These are phyloP conservation scores for Syngnathus rostellatus DNA, from an alignment of 2,797 vertebrate genomes.

Conservation along the genomic window DNA sequence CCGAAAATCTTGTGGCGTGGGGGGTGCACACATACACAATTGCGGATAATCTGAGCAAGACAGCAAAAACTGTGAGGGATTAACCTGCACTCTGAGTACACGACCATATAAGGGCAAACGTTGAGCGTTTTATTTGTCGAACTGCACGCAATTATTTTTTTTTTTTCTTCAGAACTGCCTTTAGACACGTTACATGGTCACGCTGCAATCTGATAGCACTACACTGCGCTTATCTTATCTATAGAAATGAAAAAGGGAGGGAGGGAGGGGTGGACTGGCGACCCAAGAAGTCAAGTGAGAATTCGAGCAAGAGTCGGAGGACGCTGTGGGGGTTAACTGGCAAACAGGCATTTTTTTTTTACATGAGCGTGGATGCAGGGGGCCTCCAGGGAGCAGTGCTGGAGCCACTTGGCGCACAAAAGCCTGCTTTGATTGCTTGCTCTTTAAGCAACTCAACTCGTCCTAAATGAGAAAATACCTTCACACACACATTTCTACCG, in stretches of 20 bases:
- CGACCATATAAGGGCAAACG: not conserved
- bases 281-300: not conserved
- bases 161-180: not conserved
- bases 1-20: not conserved
- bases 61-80: no score
- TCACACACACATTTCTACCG: not conserved
- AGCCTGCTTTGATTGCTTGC: slow-evolving; percentile 7
- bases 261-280: not conserved
- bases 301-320: not conserved
- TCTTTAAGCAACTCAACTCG: not conserved
- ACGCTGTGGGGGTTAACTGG: not conserved
- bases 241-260: not conserved
- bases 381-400: not conserved
- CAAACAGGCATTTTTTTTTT: not conserved
- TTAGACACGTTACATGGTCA: not conserved
- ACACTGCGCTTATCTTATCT: not conserved
- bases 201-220: not conserved
- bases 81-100: not conserved
- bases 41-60: no score
- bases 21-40: no score
- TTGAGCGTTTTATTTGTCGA: not conserved
- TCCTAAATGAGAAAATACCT: not conserved
- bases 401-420: not conserved
- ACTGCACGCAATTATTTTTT: not conserved
- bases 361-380: not conserved